Percentiles rank a stretch among this genome's conserved stretches.
Conservation (phyloP, 2,113 vertebrate genomes). For the Mirza zaza region DNA sequence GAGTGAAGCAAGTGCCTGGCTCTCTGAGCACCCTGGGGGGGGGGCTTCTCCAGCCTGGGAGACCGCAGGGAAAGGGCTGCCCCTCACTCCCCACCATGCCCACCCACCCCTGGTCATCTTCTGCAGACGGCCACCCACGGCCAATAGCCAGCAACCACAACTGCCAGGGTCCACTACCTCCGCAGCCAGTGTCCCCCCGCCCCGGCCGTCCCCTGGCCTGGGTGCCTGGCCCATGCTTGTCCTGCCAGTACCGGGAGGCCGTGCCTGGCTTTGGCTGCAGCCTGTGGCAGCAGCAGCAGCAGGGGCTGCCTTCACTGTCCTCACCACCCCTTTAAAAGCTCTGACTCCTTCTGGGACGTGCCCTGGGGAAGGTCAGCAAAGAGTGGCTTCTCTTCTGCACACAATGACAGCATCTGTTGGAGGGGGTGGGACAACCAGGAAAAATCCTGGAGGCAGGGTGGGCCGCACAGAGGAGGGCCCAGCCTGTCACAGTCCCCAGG, state of each 20-base stretch:
- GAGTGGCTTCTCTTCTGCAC: neutral
- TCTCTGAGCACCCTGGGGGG: neutral
- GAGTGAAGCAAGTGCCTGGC: neutral
- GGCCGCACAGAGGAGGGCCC: neutral
- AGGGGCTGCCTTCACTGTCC: neutral
- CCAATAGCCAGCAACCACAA: neutral
- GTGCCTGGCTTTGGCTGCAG: neutral
- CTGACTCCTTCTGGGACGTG: neutral
- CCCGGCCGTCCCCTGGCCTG: neutral
- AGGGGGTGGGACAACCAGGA: accelerated
- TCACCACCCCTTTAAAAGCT: neutral
- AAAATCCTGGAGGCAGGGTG: no score
- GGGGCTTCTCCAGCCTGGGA: neutral
- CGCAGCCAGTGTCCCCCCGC: neutral
- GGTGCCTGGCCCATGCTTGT: neutral
- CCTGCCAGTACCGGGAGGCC: neutral
- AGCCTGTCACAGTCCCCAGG: neutral
- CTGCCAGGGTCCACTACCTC: neutral
- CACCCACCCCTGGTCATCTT: no score
- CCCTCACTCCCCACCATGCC: no score
- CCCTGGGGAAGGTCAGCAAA: no score
- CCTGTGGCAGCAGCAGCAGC: accelerated
- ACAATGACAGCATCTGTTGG: neutral
- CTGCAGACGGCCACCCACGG: neutral
- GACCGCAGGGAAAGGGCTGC: neutral